Conservation (phyloP, 2,113 vertebrate species). For the Mustelus asterias region DNA sequence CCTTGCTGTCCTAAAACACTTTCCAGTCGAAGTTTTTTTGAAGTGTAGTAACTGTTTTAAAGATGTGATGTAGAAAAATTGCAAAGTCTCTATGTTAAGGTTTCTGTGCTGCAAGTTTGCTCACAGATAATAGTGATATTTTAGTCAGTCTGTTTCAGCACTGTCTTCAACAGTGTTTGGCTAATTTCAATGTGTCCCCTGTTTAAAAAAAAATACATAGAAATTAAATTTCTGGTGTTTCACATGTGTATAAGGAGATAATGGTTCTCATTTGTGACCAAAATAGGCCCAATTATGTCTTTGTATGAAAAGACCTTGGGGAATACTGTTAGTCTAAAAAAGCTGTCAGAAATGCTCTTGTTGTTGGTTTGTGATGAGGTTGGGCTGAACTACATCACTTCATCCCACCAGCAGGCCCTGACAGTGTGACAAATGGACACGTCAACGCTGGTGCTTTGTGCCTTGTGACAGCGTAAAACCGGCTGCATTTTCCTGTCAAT, state of each 20-base stretch:
- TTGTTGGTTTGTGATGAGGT: slow-evolving; percentile 1
- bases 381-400: neutral
- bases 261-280: slow-evolving; percentile 16
- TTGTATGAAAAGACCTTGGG: neutral
- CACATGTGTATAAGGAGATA: neutral
- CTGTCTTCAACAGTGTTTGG: neutral
- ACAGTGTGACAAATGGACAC: slow-evolving; percentile 24
- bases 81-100: neutral
- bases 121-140: neutral
- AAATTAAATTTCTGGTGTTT: neutral
- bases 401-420: neutral
- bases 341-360: neutral
- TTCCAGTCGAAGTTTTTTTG: no score
- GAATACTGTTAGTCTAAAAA: neutral
- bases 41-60: no score
- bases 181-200: neutral
- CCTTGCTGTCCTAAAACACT: no score
- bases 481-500: slow-evolving; percentile 12
- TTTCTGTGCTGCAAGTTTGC: neutral
- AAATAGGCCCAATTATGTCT: neutral
- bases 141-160: neutral
- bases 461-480: neutral
- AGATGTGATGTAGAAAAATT: neutral
- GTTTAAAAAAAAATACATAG: neutral
- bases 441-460: neutral